A percentile compares a stretch with the other conserved stretches of the same genome.
Evolutionary conservation across 2,113 vertebrate species (phyloP).

Genomic region (Cervus canadensis): DNA sequence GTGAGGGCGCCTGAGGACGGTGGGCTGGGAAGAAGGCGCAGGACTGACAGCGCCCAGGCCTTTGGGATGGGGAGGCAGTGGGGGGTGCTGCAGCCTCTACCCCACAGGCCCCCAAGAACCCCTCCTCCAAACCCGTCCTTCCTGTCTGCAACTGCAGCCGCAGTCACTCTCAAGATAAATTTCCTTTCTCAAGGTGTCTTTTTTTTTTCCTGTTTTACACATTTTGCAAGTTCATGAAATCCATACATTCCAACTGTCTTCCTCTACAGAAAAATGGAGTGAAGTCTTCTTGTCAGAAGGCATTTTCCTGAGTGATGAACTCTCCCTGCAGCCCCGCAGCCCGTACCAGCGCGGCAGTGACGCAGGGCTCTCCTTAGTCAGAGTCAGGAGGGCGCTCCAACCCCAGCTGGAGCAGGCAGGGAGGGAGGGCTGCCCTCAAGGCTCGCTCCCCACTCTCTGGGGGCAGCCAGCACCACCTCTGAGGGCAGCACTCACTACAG

Average conservation of each 20-base stretch:
- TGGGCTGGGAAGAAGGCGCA: background rate
- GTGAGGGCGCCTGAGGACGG: rapidly evolving
- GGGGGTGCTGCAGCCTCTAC: background rate
- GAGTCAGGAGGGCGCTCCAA: rapidly evolving
- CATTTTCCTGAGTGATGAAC: background rate
- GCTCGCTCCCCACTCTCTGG: too few relatives aligned
- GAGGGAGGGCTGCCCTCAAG: background rate
- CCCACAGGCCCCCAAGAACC: background rate
- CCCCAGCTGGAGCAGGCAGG: background rate
- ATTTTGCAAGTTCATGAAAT: background rate
- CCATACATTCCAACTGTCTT: background rate
- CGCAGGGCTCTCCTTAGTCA: rapidly evolving
- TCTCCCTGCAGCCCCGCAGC: rapidly evolving
- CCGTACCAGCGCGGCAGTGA: rapidly evolving
- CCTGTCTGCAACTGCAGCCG: too few relatives aligned
- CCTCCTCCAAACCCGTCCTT: background rate
- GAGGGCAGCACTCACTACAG: rapidly evolving
- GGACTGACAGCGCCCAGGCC: background rate
- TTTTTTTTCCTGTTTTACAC: background rate
- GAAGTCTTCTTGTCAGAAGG: background rate
- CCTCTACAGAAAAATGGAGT: background rate
- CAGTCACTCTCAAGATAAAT: background rate
- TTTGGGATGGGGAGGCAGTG: background rate
- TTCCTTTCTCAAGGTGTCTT: background rate
- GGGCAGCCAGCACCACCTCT: background rate